A percentile compares a stretch with the other conserved stretches of the same genome.
phyloP scores from a whole-genome alignment of 1,140 invertebrate species.

The Sycobia sp. region DNA sequence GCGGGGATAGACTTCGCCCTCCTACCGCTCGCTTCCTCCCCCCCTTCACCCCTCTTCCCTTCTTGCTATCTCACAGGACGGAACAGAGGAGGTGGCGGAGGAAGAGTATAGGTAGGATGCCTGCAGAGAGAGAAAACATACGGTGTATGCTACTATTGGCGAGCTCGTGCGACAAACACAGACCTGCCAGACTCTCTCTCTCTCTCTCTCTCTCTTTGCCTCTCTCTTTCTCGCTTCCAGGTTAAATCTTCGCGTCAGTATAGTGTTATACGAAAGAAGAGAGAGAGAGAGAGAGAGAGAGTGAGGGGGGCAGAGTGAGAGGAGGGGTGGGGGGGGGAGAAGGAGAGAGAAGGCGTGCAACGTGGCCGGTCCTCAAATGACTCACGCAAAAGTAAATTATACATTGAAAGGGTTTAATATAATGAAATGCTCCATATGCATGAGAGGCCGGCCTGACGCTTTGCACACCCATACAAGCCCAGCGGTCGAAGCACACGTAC shows the following conservation, averaged over 20 bases:
- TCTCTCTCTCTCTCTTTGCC: slow-evolving; percentile 32
- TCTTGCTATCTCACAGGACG: slow-evolving; percentile 4
- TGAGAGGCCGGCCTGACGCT: slow-evolving; percentile 61
- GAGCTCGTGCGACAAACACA: slow-evolving; percentile 5
- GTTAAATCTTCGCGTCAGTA: no score
- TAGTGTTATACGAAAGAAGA: not conserved
- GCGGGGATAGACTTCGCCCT: slow-evolving; percentile 37
- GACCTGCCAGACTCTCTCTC: not conserved
- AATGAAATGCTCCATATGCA: slow-evolving; percentile 73
- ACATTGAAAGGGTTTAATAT: slow-evolving; percentile 72
- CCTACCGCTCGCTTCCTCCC: not conserved
- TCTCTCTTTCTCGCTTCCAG: not conserved
- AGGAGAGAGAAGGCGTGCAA: slow-evolving; percentile 2
- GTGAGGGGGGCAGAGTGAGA: slow-evolving; percentile 1
- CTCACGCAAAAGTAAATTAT: slow-evolving; percentile 73
- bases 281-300: not conserved
- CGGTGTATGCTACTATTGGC: slow-evolving; percentile 10
- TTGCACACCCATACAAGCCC: slow-evolving; percentile 39
- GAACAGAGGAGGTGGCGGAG: slow-evolving; percentile 9
- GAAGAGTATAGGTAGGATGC: slow-evolving; percentile 1
- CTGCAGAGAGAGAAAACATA: slow-evolving; percentile 21
- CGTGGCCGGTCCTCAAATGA: slow-evolving; percentile 62
- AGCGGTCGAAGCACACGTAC: slow-evolving; percentile 35
- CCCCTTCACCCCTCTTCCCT: no score
- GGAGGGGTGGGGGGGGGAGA: not conserved